phyloP scores from a whole-genome alignment of 2,113 vertebrate species.

The Ictalurus punctatus region DNA sequence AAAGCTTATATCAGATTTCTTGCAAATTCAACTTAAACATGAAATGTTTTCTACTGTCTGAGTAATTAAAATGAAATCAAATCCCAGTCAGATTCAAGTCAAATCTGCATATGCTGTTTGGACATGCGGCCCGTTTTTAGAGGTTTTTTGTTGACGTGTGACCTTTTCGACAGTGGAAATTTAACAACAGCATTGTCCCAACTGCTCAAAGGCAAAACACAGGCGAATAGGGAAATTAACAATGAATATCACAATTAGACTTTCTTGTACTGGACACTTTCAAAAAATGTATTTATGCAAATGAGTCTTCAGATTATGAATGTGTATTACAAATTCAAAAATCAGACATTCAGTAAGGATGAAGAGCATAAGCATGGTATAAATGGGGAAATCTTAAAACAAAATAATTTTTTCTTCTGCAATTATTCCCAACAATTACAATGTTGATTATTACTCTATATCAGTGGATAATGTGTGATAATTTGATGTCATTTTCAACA shows the following conservation, averaged over 20 bases:
- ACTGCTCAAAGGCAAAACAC: not conserved
- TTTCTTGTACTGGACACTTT: no score
- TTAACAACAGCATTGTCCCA: not conserved
- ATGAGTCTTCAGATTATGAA: no score
- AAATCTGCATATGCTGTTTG: not conserved
- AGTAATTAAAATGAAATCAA: not conserved
- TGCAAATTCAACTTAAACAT: not conserved
- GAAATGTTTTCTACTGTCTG: not conserved
- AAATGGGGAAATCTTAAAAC: no score
- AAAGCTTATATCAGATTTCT: not conserved
- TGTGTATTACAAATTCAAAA: no score
- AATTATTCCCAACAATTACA: not conserved
- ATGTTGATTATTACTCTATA: not conserved
- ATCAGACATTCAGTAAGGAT: no score
- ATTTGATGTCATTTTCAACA: not conserved
- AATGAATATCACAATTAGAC: not conserved
- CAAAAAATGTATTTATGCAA: no score
- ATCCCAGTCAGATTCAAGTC: not conserved
- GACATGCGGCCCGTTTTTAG: not conserved
- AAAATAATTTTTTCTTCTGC: no score
- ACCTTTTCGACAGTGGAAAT: not conserved
- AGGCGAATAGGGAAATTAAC: not conserved
- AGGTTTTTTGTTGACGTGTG: not conserved
- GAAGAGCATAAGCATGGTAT: no score
- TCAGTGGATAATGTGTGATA: not conserved